Evolutionary conservation across 2,113 vertebrate genomes (phyloP).

Genomic region (Phycodurus eques): DNA sequence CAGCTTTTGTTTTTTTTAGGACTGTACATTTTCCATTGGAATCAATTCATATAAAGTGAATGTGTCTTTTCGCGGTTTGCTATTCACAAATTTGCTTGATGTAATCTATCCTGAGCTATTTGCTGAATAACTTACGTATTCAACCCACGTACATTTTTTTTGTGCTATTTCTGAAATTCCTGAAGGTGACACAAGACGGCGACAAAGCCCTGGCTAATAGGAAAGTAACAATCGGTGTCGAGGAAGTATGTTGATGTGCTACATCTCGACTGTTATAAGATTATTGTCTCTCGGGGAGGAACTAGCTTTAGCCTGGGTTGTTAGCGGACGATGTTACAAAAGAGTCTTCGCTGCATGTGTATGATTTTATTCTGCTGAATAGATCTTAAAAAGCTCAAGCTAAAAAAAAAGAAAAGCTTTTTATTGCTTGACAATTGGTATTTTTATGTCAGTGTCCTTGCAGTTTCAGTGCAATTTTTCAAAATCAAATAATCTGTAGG

Average conservation of each 20-base stretch:
- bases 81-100: background rate
- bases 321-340: too few relatives aligned
- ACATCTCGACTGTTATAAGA: background rate
- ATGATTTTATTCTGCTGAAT: too few relatives aligned
- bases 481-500: too few relatives aligned
- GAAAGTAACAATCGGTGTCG: background rate
- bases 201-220: background rate
- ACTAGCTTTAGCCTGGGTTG: background rate
- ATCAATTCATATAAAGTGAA: background rate
- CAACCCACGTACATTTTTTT: background rate
- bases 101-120: background rate
- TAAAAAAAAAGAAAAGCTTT: too few relatives aligned
- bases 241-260: background rate
- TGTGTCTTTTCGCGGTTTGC: too few relatives aligned
- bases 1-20: constrained; percentile 13
- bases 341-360: too few relatives aligned
- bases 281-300: background rate
- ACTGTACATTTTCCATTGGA: background rate
- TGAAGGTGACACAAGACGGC: background rate
- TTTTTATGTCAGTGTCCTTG: too few relatives aligned
- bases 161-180: background rate
- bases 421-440: too few relatives aligned
- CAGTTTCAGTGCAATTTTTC: too few relatives aligned
- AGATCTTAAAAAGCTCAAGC: too few relatives aligned
- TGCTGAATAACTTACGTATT: background rate